A percentile compares a stretch with the other conserved stretches of the same genome.
Conservation (phyloP, 2,113 vertebrate genomes). For the Leptobrachium leishanense region DNA sequence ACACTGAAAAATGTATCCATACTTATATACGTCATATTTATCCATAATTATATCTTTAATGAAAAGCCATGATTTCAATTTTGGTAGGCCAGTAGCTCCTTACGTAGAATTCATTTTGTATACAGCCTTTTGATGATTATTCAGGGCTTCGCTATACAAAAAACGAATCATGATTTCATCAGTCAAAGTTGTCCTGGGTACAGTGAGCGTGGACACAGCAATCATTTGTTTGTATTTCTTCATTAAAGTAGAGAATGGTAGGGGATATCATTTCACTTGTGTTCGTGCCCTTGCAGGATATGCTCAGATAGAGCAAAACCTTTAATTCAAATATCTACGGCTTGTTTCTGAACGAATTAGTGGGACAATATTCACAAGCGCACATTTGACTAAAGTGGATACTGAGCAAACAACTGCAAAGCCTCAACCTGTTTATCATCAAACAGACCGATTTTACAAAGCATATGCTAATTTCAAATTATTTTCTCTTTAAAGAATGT, state of each 20-base stretch:
- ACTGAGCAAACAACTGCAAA: slow-evolving; percentile 33
- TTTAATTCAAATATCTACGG: slow-evolving; percentile 32
- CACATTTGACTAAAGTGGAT: slow-evolving; percentile 28
- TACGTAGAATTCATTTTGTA: neutral
- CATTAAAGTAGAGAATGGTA: slow-evolving; percentile 26
- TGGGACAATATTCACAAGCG: slow-evolving; percentile 40
- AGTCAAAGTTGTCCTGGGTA: neutral
- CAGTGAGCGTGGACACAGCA: neutral
- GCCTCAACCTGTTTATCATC: slow-evolving; percentile 30
- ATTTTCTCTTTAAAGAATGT: slow-evolving; percentile 14
- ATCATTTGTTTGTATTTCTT: slow-evolving; percentile 18
- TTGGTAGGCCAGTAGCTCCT: no score
- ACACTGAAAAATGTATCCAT: no score
- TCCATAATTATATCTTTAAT: no score
- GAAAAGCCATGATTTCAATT: no score
- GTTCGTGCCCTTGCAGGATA: slow-evolving; percentile 40
- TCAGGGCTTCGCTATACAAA: neutral
- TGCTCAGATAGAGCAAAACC: slow-evolving; percentile 13
- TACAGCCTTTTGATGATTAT: neutral
- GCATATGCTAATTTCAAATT: slow-evolving; percentile 26
- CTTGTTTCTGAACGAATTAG: slow-evolving; percentile 37
- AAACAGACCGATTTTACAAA: slow-evolving; percentile 34
- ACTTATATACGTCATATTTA: no score
- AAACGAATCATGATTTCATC: slow-evolving; percentile 3
- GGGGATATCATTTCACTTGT: neutral